Base-by-base conservation (phyloP, 2,888 invertebrate species). In the Euclidia mi region DNA sequence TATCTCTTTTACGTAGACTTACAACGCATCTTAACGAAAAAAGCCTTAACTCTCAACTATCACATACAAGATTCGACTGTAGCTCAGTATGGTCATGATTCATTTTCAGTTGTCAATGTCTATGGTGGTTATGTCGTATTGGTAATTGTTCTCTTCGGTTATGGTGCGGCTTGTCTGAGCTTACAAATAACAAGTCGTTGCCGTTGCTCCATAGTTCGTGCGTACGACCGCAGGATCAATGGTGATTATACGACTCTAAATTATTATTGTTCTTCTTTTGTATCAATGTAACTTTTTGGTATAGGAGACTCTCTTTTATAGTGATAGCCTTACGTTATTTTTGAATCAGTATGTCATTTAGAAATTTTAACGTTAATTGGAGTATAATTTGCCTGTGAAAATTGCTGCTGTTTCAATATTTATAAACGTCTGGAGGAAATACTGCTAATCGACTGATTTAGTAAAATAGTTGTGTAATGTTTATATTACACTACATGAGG, bases 1-100 rank as follows among this genome's bases (percentile, higher is more conserved):
- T 81, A 78, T 83, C 82, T 85, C 84, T 84, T 85, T 87, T 87
- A 81, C 84, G 72, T 68, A 76, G 79, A 79, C 79, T 68, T 69
- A 67, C 57, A 44, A 37, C 45, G 35, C 31, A 40, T 46, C 42
- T 57, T 52, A 46, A 37, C 56, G 31, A 42, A 41, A 63, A 17
- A 57, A 43, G 10, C 17, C 15, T 35, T 46, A 67, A 59, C 35
- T 51, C 35, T 53, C 4, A 14, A 20, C 12, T 4, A 9, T 29
- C 10, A n/a, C 12, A 43, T 4, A 1, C 14, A 3, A 71, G 25
- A 46, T 42, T 3, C 12, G 35, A 11, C 40, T 50, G 4, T 32
- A 37, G 34, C 7, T 0, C 0, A 0, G 4, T 2, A 1, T 0
- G 0, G 0, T 1, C 14, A 72, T 49, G 37, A 51, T 18, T 45